Conservation (phyloP, 2,797 vertebrate genomes). For the Brachymystax lenok region DNA sequence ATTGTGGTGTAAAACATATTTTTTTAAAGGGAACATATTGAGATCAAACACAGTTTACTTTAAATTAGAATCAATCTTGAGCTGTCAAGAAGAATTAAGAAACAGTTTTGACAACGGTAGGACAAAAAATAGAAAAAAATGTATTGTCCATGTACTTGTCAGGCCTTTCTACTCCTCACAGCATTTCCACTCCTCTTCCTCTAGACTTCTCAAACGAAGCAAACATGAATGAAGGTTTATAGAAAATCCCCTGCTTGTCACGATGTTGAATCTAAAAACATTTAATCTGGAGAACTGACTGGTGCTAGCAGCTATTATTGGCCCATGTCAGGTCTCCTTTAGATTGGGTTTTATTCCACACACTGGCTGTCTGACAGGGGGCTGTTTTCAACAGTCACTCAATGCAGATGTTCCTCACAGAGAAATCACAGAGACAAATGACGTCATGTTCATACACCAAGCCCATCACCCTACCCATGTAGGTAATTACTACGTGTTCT, state of each 20-base stretch:
- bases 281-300: conserved; percentile 7
- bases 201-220: conserved; percentile 16
- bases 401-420: not conserved
- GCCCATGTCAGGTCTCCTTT: conserved; percentile 4
- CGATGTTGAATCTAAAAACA: conserved; percentile 23
- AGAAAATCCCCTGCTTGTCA: conserved; percentile 23
- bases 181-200: not conserved
- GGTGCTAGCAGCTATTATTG: not conserved
- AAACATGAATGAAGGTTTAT: conserved; percentile 24
- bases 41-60: too few relatives aligned
- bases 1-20: not conserved
- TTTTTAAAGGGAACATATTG: too few relatives aligned
- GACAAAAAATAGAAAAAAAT: not conserved
- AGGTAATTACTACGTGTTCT: conserved; percentile 5
- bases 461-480: not conserved
- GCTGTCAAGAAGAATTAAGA: conserved; percentile 20
- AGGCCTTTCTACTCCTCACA: conserved; percentile 15
- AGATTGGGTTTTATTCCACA: not conserved
- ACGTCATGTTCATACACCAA: conserved; percentile 4
- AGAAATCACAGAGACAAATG: not conserved
- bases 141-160: conserved; percentile 16
- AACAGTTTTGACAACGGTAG: conserved; percentile 28
- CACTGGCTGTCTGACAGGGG: not conserved
- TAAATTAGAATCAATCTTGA: not conserved
- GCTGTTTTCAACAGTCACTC: not conserved